Evolutionary conservation across 2,797 vertebrate genomes (phyloP), one percentile per base, ranked within the genome.

Genomic region (Pangasius sanitwongsei): DNA sequence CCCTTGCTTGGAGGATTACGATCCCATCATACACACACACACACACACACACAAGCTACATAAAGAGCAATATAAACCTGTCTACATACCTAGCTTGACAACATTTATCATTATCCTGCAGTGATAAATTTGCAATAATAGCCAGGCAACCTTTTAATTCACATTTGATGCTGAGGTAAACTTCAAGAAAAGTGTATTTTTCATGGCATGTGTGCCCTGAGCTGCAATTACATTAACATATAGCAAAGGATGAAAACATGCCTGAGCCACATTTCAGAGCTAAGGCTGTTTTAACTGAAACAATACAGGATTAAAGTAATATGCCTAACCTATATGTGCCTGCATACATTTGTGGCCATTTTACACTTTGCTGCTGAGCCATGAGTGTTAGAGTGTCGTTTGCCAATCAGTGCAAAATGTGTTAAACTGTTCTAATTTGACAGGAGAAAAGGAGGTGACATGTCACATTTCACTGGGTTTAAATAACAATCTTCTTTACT

Each of bases 61-160:
- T 91, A 92, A 87, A 92, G 83, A 89, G 85, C 89, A 87, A 86
- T 93, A 91, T 90, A 93, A 93, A 91, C 90, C 91, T 92, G 91
- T 93, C 90, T 87, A 89, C 81, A 87, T 88, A 85, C 88, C 67
- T 37, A 69, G 48, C 77, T 90, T 94, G 93, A 94, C 94, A 93
- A 93, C 93, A 93, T 93, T 94, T 94, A 94, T 91, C 90, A 91
- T 94, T 93, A 94, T 86, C 86, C 92, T 92, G 91, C 89, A 90
- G 83, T 87, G 86, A 92, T 92, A 94, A 94, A 94, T 94, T 94
- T 92, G 92, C 86, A 95, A 95, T 94, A 95, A 96, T 93, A 93
- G 94, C 91, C 80, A 90, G 90, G 89, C 92, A 92, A 93, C 15
- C 86, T 92, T 74, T 37, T 86, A 87, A 85, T 55, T 89, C 59